phyloP scores from a whole-genome alignment of 2,797 vertebrate genomes.

The Sebastes diploproa region DNA sequence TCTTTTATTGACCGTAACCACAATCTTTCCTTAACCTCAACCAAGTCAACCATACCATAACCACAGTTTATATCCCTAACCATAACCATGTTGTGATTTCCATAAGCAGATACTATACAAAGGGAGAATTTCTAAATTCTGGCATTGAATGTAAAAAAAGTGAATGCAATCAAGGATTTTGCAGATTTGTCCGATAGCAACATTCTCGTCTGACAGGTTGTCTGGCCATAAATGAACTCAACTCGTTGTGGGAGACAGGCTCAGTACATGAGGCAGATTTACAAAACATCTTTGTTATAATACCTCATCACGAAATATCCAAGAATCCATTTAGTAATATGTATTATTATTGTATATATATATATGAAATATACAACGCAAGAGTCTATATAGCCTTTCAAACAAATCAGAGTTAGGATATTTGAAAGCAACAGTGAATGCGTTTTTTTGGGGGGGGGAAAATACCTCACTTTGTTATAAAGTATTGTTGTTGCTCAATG shows the following conservation, averaged over 20 bases:
- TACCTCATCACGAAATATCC: background rate
- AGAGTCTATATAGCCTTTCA: background rate
- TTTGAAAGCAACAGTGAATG: background rate
- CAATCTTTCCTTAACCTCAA: background rate
- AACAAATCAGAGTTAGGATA: background rate
- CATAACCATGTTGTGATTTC: background rate
- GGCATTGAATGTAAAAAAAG: background rate
- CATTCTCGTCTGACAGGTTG: background rate
- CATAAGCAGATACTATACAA: background rate
- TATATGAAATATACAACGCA: background rate
- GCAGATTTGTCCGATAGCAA: background rate
- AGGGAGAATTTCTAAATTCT: background rate
- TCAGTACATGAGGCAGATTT: background rate
- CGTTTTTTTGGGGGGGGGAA: fast-evolving
- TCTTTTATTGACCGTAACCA: background rate
- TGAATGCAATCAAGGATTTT: background rate
- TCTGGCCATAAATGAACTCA: background rate
- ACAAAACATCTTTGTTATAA: background rate
- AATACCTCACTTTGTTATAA: background rate
- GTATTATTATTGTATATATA: background rate
- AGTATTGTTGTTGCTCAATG: background rate
- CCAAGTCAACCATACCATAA: background rate
- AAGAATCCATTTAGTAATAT: background rate
- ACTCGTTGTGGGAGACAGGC: background rate
- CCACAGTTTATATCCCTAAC: background rate